These are phyloP conservation scores for Nymphalis c-album DNA, from an alignment of 2,888 invertebrate species.

Conservation along the genomic window DNA sequence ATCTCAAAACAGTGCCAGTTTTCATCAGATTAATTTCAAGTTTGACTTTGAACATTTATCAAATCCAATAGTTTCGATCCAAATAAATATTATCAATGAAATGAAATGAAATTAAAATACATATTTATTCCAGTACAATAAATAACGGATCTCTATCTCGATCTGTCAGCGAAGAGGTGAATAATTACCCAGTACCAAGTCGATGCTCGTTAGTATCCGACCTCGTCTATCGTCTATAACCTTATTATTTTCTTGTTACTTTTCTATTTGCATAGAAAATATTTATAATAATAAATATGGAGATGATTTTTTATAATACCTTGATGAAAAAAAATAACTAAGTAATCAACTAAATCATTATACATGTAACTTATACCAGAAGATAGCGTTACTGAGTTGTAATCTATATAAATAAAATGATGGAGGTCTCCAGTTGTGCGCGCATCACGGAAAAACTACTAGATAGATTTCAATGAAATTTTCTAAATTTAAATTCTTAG, in stretches of 20 bases:
- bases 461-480: no score
- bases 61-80: no score
- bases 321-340: no score
- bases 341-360: no score
- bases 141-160: conserved; percentile 23
- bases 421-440: no score
- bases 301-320: background rate
- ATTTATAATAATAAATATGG: background rate
- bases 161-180: conserved; percentile 20
- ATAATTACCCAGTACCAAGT: conserved; percentile 21
- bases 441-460: no score
- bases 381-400: no score
- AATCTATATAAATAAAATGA: no score
- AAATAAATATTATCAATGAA: background rate
- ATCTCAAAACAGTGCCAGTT: no score
- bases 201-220: conserved; percentile 19
- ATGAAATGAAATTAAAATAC: conserved; percentile 15
- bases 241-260: conserved; percentile 19
- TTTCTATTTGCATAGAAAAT: background rate
- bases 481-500: no score
- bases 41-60: no score
- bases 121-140: conserved; percentile 17
- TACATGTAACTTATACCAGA: background rate
- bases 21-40: no score
- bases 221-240: conserved; percentile 17